Percentiles rank a stretch among this genome's conserved stretches.
Evolutionary conservation across 2,113 vertebrate species (phyloP).

Genomic region (Onychorhynchus coronatus): DNA sequence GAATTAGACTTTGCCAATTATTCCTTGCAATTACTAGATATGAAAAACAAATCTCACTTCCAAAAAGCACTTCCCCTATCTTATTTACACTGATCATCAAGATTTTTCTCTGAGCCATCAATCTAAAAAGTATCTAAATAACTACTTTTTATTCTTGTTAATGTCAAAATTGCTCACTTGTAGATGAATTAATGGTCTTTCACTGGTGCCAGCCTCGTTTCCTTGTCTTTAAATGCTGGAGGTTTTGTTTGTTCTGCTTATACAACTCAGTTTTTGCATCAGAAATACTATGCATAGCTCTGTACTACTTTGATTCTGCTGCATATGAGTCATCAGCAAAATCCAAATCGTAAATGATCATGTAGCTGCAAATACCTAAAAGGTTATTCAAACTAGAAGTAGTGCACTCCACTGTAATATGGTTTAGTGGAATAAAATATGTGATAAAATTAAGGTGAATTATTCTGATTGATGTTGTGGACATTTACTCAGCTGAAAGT

Average conservation of each 20-base stretch:
- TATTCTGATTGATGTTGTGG: not conserved
- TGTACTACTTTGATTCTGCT: not conserved
- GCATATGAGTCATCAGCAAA: conserved; percentile 30
- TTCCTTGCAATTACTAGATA: not conserved
- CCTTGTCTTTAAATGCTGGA: not conserved
- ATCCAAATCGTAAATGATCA: not conserved
- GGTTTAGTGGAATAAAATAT: not conserved
- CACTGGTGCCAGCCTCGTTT: not conserved
- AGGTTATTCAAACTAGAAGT: not conserved
- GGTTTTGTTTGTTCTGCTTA: conserved; percentile 1
- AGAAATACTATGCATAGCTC: not conserved
- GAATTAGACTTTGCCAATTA: not conserved
- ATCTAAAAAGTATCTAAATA: not conserved
- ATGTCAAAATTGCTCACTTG: not conserved
- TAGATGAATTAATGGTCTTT: not conserved
- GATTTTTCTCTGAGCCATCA: not conserved
- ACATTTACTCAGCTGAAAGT: not conserved
- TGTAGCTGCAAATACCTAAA: not conserved
- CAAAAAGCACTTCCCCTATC: not conserved
- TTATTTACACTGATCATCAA: not conserved
- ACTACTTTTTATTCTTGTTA: not conserved
- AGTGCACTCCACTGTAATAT: not conserved
- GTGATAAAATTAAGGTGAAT: not conserved
- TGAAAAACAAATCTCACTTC: not conserved
- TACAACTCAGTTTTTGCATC: not conserved